Evolutionary conservation across 2,113 vertebrate genomes (phyloP), one percentile per base, ranked within the genome.

Genomic region (Sprattus sprattus): DNA sequence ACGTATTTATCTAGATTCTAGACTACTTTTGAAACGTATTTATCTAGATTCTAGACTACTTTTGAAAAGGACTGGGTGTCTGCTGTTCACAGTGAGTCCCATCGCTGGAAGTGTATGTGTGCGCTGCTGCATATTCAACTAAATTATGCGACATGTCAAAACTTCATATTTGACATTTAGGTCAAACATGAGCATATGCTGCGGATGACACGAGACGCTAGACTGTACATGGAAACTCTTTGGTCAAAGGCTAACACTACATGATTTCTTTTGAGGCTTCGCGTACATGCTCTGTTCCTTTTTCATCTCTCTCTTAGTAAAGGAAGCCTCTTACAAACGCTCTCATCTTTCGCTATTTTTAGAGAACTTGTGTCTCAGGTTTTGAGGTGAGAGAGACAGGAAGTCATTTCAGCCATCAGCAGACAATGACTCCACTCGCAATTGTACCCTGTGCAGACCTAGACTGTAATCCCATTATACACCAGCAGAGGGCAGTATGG

Each of bases 151-250:
- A 71, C 5, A 71, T 50, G 1, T 49, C 25, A 71, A 71, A 71
- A 32, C 64, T 71, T 67, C 25, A 28, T 25, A 28, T 67, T 49
- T 84, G n/a, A 15, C 60, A 84, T 50, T 80, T 47, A 47, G 46
- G 83, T 46, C 67, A 84, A 71, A 71, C 64, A 28, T 71, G 25
- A 71, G 64, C 7, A 2, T 11, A 15, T 71, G 64, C 64, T 13
- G 64, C 2, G 7, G 57, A 71, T 71, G 64, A 71, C 25, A 71
- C 10, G 32, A 71, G 10, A 71, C 28, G 64, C 64, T 13, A 71
- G 28, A 32, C 64, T 71, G 64, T 71, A 71, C 25, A 71, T 71
- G 64, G 64, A 71, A 71, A 71, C 25, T 71, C 64, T 71, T 71
- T 71, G 11, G 64, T 71, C 25, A 32, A 32, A 13, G 50, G 25